phyloP scores from a whole-genome alignment of 2,888 invertebrate genomes.

The Drosophila percnosoma region DNA sequence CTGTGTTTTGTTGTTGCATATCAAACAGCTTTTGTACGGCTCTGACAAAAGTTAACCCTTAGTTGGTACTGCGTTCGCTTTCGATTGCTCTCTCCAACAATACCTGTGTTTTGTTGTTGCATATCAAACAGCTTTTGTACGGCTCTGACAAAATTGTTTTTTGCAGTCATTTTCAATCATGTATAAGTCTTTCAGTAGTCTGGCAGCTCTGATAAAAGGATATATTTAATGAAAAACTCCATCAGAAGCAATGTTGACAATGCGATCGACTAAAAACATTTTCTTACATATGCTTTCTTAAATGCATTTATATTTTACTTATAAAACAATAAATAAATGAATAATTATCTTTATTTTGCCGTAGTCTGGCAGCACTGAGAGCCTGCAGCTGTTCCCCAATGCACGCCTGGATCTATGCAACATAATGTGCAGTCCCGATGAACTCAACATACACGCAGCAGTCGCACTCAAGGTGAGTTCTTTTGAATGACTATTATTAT shows the following conservation, averaged over 20 bases:
- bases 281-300: too few relatives aligned
- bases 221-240: too few relatives aligned
- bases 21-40: neutral
- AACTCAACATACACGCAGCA: slow-evolving; percentile 82
- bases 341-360: slow-evolving; percentile 1
- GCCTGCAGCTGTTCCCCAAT: slow-evolving; percentile 84
- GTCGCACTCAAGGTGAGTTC: slow-evolving; percentile 82
- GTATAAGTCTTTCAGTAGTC: neutral
- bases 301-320: neutral
- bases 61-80: neutral
- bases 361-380: slow-evolving; percentile 82
- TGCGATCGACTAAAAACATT: too few relatives aligned
- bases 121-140: neutral
- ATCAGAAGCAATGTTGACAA: too few relatives aligned
- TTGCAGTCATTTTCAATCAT: neutral
- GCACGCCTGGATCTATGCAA: slow-evolving; percentile 84
- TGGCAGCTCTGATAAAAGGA: neutral
- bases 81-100: neutral
- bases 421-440: slow-evolving; percentile 84
- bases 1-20: neutral
- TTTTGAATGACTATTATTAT: slow-evolving; percentile 4
- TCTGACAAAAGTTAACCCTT: neutral
- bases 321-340: neutral
- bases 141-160: neutral
- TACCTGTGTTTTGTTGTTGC: neutral